Evolutionary conservation across 2,888 invertebrate genomes (phyloP).

Genomic region (Cataglyphis cursor): DNA sequence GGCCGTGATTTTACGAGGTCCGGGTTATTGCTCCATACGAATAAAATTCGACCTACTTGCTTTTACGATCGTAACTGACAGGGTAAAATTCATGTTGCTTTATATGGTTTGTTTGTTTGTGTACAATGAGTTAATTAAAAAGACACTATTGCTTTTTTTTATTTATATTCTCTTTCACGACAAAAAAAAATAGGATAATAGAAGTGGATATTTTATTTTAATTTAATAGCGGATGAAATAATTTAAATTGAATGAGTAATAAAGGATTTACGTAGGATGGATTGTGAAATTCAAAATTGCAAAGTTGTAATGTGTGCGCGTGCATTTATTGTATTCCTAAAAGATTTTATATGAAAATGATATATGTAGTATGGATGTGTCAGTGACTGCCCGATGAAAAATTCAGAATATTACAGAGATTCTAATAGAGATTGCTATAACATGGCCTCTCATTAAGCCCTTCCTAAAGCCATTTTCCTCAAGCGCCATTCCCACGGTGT

Average conservation of each 20-base stretch:
- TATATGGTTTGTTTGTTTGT: not conserved
- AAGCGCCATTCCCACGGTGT: conserved; percentile 1
- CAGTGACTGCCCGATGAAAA: not conserved
- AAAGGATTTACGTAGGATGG: not conserved
- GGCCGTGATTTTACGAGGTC: conserved; percentile 69
- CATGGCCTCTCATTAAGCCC: conserved; percentile 30
- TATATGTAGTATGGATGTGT: not conserved
- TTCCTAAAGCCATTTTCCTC: not conserved
- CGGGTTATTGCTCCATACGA: conserved; percentile 59
- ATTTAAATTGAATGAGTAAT: not conserved
- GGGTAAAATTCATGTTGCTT: not conserved
- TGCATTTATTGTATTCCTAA: not conserved
- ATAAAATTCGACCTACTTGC: conserved; percentile 58
- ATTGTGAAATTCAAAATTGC: not conserved
- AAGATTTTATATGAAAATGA: not conserved
- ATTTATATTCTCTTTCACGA: not conserved
- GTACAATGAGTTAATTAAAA: not conserved
- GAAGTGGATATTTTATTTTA: not conserved
- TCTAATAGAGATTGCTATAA: not conserved
- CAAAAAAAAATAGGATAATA: not conserved
- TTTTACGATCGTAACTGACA: conserved; percentile 57
- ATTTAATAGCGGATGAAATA: not conserved
- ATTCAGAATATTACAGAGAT: not conserved
- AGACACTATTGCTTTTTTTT: not conserved
- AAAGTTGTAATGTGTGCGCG: not conserved